A percentile compares a stretch with the other conserved stretches of the same genome.
phyloP scores from a whole-genome alignment of 1,140 invertebrate species.

The Meteorus sp. region DNA sequence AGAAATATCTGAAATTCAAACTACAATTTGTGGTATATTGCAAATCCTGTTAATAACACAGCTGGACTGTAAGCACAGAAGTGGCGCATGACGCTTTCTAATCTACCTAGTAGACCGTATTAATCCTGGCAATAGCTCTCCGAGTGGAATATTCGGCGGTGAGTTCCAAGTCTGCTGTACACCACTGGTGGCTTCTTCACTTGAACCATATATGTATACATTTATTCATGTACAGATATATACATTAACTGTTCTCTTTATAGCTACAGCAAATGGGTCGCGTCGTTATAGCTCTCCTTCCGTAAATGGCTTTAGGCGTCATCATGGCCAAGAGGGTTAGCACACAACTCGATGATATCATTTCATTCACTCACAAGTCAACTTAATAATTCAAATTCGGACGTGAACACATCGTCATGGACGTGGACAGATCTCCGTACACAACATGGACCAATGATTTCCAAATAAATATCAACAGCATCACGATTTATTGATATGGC shows the following conservation, averaged over 20 bases:
- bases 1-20: slow-evolving; percentile 11
- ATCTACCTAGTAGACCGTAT: slow-evolving; percentile 29
- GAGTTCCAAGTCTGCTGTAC: slow-evolving; percentile 1
- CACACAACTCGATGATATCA: too few relatives aligned
- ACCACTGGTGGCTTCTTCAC: background rate
- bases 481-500: background rate
- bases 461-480: background rate
- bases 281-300: too few relatives aligned
- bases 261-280: too few relatives aligned
- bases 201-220: background rate
- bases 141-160: slow-evolving; percentile 21
- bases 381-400: too few relatives aligned
- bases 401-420: too few relatives aligned
- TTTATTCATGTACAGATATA: background rate
- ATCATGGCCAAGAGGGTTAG: too few relatives aligned
- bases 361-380: too few relatives aligned
- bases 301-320: too few relatives aligned
- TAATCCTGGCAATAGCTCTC: slow-evolving; percentile 29
- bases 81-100: slow-evolving; percentile 23
- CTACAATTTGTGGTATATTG: background rate
- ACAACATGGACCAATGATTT: background rate
- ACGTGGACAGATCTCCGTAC: too few relatives aligned
- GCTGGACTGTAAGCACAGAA: slow-evolving; percentile 17
- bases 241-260: too few relatives aligned
- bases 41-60: slow-evolving; percentile 31